Percentiles rank a stretch among this genome's conserved stretches.
These are phyloP conservation scores for Drosophila melanosoma DNA, from an alignment of 2,888 invertebrate genomes.

Conservation along the genomic window DNA sequence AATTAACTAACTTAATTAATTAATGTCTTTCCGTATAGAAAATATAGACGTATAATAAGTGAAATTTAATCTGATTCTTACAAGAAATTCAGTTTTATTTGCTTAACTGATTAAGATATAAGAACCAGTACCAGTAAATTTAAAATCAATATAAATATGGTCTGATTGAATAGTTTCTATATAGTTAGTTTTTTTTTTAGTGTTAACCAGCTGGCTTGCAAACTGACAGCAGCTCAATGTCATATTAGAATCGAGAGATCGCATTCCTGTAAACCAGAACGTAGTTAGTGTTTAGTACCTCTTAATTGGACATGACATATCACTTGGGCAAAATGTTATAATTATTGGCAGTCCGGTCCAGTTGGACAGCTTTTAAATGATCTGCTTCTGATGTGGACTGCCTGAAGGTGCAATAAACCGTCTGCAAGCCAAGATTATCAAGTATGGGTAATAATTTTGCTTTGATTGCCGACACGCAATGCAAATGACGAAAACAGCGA, in stretches of 20 bases:
- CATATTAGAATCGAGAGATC: slow-evolving; percentile 20
- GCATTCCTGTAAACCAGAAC: slow-evolving; percentile 56
- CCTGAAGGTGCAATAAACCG: slow-evolving; percentile 41
- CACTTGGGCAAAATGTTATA: slow-evolving; percentile 15
- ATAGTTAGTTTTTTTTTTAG: not conserved
- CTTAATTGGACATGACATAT: slow-evolving; percentile 57
- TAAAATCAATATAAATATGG: not conserved
- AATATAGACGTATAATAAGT: too few species aligned
- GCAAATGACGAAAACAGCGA: slow-evolving; percentile 48
- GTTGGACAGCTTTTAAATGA: slow-evolving; percentile 23
- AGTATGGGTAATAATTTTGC: slow-evolving; percentile 19
- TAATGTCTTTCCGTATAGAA: too few species aligned
- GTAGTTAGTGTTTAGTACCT: slow-evolving; percentile 13
- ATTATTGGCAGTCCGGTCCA: slow-evolving; percentile 22
- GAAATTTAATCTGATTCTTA: too few species aligned
- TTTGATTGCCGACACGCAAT: slow-evolving; percentile 52
- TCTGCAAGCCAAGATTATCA: not conserved
- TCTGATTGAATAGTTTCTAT: not conserved
- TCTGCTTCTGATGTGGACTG: slow-evolving; percentile 17
- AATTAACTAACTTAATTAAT: not conserved
- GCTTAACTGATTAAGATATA: not conserved
- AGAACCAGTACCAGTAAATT: not conserved
- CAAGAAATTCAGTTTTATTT: too few species aligned
- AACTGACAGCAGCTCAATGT: slow-evolving; percentile 34
- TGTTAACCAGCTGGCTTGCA: slow-evolving; percentile 7